phyloP scores from a whole-genome alignment of 2,888 invertebrate genomes.

The Papilio gigon region DNA sequence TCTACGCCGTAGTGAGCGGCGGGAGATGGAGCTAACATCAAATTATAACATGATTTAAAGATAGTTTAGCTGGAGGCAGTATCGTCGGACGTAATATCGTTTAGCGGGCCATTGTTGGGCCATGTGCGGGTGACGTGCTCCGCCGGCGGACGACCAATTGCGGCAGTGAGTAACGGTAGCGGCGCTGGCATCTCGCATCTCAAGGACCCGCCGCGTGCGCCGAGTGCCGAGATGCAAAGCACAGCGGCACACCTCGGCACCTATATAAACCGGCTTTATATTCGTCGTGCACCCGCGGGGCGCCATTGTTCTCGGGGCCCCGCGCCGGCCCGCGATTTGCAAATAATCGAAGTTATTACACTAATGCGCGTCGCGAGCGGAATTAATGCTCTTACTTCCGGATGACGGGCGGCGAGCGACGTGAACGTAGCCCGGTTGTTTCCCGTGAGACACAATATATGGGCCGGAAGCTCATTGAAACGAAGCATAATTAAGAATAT shows the following conservation, averaged over 20 bases:
- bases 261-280: slow-evolving; percentile 59
- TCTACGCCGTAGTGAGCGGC: slow-evolving; percentile 17
- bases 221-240: slow-evolving; percentile 38
- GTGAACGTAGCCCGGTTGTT: slow-evolving; percentile 13
- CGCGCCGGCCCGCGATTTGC: slow-evolving; percentile 57
- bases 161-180: slow-evolving; percentile 57
- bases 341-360: slow-evolving; percentile 63
- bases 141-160: slow-evolving; percentile 53
- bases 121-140: slow-evolving; percentile 51
- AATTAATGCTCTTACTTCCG: slow-evolving; percentile 30
- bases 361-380: slow-evolving; percentile 22
- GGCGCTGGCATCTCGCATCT: slow-evolving; percentile 52
- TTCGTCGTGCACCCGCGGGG: slow-evolving; percentile 57
- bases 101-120: slow-evolving; percentile 47
- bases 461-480: slow-evolving; percentile 61
- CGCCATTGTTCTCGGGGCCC: slow-evolving; percentile 58
- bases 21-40: slow-evolving; percentile 4
- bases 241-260: slow-evolving; percentile 26
- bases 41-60: slow-evolving; percentile 3
- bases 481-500: slow-evolving; percentile 46
- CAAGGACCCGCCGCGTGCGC: slow-evolving; percentile 49
- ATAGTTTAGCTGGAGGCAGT: slow-evolving; percentile 18
- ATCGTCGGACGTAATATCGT: slow-evolving; percentile 50
- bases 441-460: slow-evolving; percentile 33
- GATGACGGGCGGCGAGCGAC: slow-evolving; percentile 2